Evolutionary conservation across 2,113 vertebrate genomes (phyloP), one percentile per base, ranked within the genome.

Genomic region (Protobothrops mucrosquamatus): DNA sequence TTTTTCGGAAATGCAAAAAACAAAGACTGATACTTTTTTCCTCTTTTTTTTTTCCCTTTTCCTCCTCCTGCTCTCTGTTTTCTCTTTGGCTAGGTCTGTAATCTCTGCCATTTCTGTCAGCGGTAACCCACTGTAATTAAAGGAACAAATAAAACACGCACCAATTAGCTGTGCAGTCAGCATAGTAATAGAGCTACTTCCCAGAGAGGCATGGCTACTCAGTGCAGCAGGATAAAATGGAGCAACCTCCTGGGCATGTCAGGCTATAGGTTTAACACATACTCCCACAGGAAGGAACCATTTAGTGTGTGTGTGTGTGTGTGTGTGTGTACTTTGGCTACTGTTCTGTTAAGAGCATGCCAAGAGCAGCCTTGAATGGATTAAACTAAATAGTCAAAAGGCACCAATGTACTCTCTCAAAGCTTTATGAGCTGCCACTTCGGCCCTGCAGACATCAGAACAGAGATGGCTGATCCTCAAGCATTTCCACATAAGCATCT

Each of bases 101-200:
- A 93, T 93, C 85, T 61, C 74, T 85, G 92, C 89, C 92, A 93
- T 93, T 93, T 90, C 74, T 87, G 81, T 93, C 92, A 90, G 74
- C 48, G 14, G 92, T 93, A 90, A 93, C 92, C 89, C 89, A 90
- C 89, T 87, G 92, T 93, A 93, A 93, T 93, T 90, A 93, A 90
- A 90, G 81, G 74, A 64, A 85, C 89, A 90, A 93, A 93, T 90
- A 93, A 93, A 93, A 87, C 92, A 93, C 22, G 81, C 81, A 90
- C 92, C 92, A 90, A 93, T 93, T 93, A 92, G 87, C 87, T 34
- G 74, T 86, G 56, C 48, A 90, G 74, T 54, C 91, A 87, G 87
- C 48, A 54, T 69, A 59, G 87, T 86, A 89, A 89, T 92, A 91
- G 69, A 93, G 74, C 91, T 74, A 55, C 90, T 86, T 93, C 87